A percentile compares a stretch with the other conserved stretches of the same genome.
phyloP scores from a whole-genome alignment of 2,888 invertebrate species.

The Anthophora plumipes region DNA sequence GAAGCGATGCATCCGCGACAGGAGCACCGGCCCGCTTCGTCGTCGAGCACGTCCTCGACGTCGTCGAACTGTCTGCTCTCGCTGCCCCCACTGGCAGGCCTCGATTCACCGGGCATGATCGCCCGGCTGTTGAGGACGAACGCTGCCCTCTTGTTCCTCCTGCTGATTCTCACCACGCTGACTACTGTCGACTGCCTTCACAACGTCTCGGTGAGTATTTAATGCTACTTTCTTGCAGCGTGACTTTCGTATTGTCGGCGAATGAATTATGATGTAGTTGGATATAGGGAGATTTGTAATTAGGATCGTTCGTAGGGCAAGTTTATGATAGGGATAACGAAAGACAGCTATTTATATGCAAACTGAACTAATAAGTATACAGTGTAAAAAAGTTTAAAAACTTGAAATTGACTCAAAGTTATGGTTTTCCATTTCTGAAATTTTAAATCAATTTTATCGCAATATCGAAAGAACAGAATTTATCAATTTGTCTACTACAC shows the following conservation, averaged over 20 bases:
- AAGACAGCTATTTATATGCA: no score
- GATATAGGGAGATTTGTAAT: no score
- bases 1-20: constrained; percentile 78
- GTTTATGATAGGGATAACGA: no score
- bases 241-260: neutral
- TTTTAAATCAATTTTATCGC: no score
- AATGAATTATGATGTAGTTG: no score
- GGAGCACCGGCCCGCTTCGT: constrained; percentile 69
- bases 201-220: constrained; percentile 57
- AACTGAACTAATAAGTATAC: no score
- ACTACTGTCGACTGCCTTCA: constrained; percentile 33
- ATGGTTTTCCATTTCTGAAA: no score
- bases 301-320: no score
- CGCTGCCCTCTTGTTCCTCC: constrained; percentile 49
- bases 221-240: neutral
- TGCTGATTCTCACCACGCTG: constrained; percentile 44
- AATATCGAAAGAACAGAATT: no score
- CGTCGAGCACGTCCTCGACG: constrained; percentile 71
- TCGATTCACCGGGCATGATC: constrained; percentile 63
- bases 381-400: no score
- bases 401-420: no score
- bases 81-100: constrained; percentile 63
- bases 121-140: constrained; percentile 24
- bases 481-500: no score
- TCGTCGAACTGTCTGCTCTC: constrained; percentile 68